Conservation (phyloP, 2,113 vertebrate species). For the Poeciliopsis occidentalis region DNA sequence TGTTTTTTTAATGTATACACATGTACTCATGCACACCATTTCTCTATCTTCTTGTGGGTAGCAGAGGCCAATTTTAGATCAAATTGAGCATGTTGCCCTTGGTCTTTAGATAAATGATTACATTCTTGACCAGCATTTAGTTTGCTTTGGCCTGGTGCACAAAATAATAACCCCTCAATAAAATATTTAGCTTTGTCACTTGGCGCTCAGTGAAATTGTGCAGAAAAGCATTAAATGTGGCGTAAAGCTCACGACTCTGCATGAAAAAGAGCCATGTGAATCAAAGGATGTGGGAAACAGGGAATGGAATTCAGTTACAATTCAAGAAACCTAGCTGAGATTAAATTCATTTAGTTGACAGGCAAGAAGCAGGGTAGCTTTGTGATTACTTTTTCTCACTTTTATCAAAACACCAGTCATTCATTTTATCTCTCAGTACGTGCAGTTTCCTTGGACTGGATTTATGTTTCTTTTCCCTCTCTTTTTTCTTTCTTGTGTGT, state of each 20-base stretch:
- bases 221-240: slow-evolving; percentile 59
- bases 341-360: slow-evolving; percentile 52
- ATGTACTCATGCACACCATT: slow-evolving; percentile 35
- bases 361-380: slow-evolving; percentile 40
- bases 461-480: slow-evolving; percentile 15
- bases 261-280: slow-evolving; percentile 39
- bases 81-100: slow-evolving; percentile 69
- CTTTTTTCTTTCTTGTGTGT: background rate
- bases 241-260: slow-evolving; percentile 31
- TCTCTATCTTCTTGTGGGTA: slow-evolving; percentile 48
- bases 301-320: slow-evolving; percentile 61
- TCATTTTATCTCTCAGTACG: slow-evolving; percentile 58
- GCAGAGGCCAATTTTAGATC: slow-evolving; percentile 60
- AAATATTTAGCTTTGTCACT: slow-evolving; percentile 63
- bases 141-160: slow-evolving; percentile 70
- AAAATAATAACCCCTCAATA: slow-evolving; percentile 60
- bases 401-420: slow-evolving; percentile 63
- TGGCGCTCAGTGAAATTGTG: slow-evolving; percentile 62
- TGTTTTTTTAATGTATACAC: slow-evolving; percentile 37
- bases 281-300: slow-evolving; percentile 65
- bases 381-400: slow-evolving; percentile 14
- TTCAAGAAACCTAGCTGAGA: slow-evolving; percentile 23
- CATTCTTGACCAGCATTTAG: slow-evolving; percentile 65
- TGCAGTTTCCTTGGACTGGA: slow-evolving; percentile 42
- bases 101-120: slow-evolving; percentile 77